Base-by-base conservation (phyloP, 2,888 invertebrate species). In the Smittia aterrima region DNA sequence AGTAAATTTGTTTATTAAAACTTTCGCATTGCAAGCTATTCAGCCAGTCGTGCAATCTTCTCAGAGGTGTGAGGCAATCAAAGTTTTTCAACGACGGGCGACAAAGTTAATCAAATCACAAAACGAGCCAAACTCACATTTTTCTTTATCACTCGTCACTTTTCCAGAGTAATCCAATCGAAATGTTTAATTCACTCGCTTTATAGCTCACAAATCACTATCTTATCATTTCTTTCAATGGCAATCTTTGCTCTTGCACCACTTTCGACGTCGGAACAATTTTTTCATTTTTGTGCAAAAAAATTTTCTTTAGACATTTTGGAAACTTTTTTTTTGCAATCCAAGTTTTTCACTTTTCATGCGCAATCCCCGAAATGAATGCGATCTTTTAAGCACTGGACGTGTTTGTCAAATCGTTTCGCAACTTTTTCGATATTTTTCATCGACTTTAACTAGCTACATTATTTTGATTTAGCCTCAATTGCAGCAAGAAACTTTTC, bases 261-360 rank as follows among this genome's bases (percentile, higher is more conserved):
- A 58, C 27, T 27, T 27, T 64, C 27, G 9, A 4, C 13, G 16
- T 3, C 13, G n/a, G 9, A 13, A 27, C 4, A 64, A 7, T 64
- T 64, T 64, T 67, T 27, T 67, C 41, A 53, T 53, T 62, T 58
- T 72, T 24, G 20, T 62, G 40, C 72, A 62, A 72, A 62, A 72
- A 62, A 32, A 18, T 18, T 38, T 22, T 13, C 53, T 16, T 54
- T 71, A 20, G 70, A 71, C 53, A 71, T 71, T 71, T 71, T 71
- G 70, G 41, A 62, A 62, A 40, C 38, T 22, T 41, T 41, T 41
- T 67, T 66, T 66, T 27, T 18, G 6, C 3, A 40, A 20, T 22
- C 27, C 9, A 62, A 66, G 13, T 53, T 70, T 70, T 22, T 25
- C 40, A 40, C 41, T 1, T 53, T 70, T 53, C 2, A 54, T 38